phyloP scores from a whole-genome alignment of 2,113 vertebrate species.

The Callocephalon fimbriatum region DNA sequence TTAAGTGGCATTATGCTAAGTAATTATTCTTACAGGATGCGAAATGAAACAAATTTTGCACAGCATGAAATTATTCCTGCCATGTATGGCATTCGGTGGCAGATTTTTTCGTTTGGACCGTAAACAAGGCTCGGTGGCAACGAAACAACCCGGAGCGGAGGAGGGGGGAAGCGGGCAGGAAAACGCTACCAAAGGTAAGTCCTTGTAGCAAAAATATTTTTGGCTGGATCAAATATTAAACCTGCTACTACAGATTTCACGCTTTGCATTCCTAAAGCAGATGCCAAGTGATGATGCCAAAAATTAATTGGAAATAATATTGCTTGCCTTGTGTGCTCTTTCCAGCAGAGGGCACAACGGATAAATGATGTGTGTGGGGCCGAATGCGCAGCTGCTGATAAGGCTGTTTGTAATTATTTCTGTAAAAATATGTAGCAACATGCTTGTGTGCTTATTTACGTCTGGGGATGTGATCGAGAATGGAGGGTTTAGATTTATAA shows the following conservation, averaged over 20 bases:
- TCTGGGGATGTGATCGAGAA: constrained; percentile 77
- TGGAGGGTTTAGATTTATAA: constrained; percentile 74
- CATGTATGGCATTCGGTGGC: constrained; percentile 70
- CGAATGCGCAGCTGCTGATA: constrained; percentile 17
- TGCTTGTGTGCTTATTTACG: constrained; percentile 75
- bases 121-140: constrained; percentile 65
- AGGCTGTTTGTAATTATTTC: constrained; percentile 69
- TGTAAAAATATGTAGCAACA: constrained; percentile 75
- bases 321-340: constrained; percentile 62
- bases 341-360: constrained; percentile 83
- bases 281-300: constrained; percentile 78
- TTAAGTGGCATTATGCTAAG: constrained; percentile 84
- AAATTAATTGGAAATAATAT: constrained; percentile 76
- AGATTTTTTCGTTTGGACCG: constrained; percentile 75
- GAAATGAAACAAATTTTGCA: constrained; percentile 83
- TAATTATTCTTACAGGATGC: constrained; percentile 83
- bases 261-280: constrained; percentile 79
- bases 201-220: constrained; percentile 78
- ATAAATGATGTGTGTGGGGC: constrained; percentile 36
- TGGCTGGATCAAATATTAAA: constrained; percentile 84
- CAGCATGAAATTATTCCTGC: constrained; percentile 82
- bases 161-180: not conserved
- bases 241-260: constrained; percentile 86
- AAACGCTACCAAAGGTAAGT: constrained; percentile 79
- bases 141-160: not conserved